Percentiles rank a stretch among this genome's conserved stretches.
These are phyloP conservation scores for Parascotia fuliginaria DNA, from an alignment of 2,888 invertebrate genomes.

Conservation along the genomic window DNA sequence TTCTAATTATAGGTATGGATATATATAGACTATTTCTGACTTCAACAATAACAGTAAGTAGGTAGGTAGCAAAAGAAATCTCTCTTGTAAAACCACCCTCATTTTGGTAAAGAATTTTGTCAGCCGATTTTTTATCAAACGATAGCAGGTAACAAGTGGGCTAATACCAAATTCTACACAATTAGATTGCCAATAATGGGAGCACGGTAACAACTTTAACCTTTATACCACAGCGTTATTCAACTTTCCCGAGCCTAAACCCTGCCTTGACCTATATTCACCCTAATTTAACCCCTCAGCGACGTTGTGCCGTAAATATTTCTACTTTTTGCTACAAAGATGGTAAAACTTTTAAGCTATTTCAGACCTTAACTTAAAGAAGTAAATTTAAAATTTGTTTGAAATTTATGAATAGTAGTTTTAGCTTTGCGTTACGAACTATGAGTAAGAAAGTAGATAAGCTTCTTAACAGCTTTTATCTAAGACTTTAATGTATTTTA, in stretches of 20 bases:
- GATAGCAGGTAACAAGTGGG: too few relatives aligned
- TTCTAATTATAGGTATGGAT: too few relatives aligned
- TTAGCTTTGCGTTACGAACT: conserved; percentile 21
- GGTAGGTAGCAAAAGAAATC: too few relatives aligned
- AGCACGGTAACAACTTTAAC: conserved; percentile 37
- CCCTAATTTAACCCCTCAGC: conserved; percentile 54
- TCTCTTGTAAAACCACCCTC: too few relatives aligned
- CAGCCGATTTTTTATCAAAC: too few relatives aligned
- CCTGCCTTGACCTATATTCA: conserved; percentile 66
- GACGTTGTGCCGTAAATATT: conserved; percentile 48
- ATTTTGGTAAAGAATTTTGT: too few relatives aligned
- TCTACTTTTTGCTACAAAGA: conserved; percentile 23
- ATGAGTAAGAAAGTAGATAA: conserved; percentile 40
- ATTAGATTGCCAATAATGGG: conserved; percentile 37
- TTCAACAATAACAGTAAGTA: too few relatives aligned
- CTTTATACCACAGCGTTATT: conserved; percentile 41
- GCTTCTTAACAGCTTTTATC: conserved; percentile 39
- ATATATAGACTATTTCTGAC: too few relatives aligned
- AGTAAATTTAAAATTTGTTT: conserved; percentile 18
- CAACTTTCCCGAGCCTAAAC: conserved; percentile 48
- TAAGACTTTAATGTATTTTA: too few relatives aligned
- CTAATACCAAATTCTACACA: conserved; percentile 33
- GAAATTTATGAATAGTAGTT: conserved; percentile 4
- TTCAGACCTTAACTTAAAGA: conserved; percentile 29
- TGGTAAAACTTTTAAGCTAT: conserved; percentile 14